These are phyloP conservation scores for Amphiprion ocellaris DNA, from an alignment of 2,113 vertebrate species.

Conservation along the genomic window DNA sequence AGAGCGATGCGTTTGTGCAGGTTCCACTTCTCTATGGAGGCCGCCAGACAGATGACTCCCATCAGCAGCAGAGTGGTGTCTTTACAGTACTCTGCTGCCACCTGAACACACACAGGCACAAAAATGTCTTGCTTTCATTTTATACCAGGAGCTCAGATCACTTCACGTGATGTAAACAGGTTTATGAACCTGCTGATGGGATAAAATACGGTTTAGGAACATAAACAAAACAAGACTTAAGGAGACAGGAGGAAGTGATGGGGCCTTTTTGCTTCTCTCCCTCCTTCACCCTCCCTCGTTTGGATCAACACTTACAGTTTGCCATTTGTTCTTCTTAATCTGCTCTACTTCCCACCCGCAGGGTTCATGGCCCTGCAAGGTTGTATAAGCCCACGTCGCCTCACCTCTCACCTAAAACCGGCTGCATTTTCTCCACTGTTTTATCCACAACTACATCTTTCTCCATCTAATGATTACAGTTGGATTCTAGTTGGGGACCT, in stretches of 20 bases:
- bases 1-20: slow-evolving; percentile 96
- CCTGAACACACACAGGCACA: slow-evolving; percentile 81
- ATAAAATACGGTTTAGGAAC: background rate
- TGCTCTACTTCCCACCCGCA: slow-evolving; percentile 49
- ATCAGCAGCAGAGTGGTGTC: slow-evolving; percentile 97
- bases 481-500: background rate
- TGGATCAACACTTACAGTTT: slow-evolving; percentile 49
- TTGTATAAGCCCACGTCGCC: slow-evolving; percentile 49
- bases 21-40: slow-evolving; percentile 98
- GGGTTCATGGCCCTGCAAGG: slow-evolving; percentile 7
- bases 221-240: background rate
- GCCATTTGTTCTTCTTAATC: slow-evolving; percentile 67
- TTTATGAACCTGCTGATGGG: background rate
- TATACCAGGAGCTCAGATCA: too few species aligned
- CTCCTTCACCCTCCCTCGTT: slow-evolving; percentile 12
- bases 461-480: background rate
- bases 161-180: background rate
- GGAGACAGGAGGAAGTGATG: background rate
- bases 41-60: slow-evolving; percentile 97
- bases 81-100: slow-evolving; percentile 97
- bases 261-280: slow-evolving; percentile 6
- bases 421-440: slow-evolving; percentile 16
- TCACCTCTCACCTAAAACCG: slow-evolving; percentile 64
- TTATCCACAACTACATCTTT: background rate
- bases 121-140: too few species aligned